Evolutionary conservation across 2,113 vertebrate genomes (phyloP).

Genomic region (Zosterops borbonicus): DNA sequence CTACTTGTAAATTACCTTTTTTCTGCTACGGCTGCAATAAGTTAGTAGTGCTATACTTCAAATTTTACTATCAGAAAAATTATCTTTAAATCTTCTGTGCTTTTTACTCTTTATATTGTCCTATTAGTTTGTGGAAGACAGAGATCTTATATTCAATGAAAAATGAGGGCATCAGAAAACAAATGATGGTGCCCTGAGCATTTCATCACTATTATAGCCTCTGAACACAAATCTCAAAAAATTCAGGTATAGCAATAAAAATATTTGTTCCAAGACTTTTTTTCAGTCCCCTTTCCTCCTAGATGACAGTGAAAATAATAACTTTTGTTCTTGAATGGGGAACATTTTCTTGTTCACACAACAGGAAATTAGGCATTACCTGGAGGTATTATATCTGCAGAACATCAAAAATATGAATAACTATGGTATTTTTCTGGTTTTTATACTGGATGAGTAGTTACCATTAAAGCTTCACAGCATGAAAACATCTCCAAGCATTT

Average conservation of each 20-base stretch:
- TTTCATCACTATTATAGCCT: neutral
- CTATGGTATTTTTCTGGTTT: neutral
- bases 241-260: neutral
- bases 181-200: too few species aligned
- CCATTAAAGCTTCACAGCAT: neutral
- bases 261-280: neutral
- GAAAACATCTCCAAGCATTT: neutral
- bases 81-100: neutral
- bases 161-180: neutral
- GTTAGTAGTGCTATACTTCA: neutral
- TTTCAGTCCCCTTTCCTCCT: neutral
- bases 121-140: neutral
- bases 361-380: neutral
- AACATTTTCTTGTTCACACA: neutral
- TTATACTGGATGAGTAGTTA: neutral
- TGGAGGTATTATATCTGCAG: neutral
- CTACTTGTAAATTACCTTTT: neutral
- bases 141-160: neutral
- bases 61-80: neutral
- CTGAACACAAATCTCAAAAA: neutral
- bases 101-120: neutral
- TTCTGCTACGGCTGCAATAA: neutral
- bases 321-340: neutral
- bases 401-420: neutral
- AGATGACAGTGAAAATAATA: neutral